A percentile compares a stretch with the other conserved stretches of the same genome.
phyloP scores from a whole-genome alignment of 2,888 invertebrate genomes.

The Halictus quadricinctus region DNA sequence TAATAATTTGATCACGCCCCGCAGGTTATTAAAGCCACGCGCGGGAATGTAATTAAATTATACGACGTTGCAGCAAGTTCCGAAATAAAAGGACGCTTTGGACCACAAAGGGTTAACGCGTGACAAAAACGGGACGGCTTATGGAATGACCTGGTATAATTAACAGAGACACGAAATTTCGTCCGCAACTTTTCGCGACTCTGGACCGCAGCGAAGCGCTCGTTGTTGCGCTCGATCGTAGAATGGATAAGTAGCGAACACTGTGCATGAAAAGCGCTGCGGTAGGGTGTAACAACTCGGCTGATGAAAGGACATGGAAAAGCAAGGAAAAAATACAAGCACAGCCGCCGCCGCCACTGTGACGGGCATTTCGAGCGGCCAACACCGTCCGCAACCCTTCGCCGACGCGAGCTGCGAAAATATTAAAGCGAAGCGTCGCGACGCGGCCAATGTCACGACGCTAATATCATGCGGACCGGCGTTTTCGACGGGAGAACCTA shows the following conservation, averaged over 20 bases:
- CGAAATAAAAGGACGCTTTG: not conserved
- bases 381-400: constrained; percentile 9
- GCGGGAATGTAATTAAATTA: not conserved
- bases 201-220: constrained; percentile 6
- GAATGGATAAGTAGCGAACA: not conserved
- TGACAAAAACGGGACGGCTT: not conserved
- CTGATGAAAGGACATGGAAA: constrained; percentile 32
- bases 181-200: not conserved
- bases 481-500: not conserved
- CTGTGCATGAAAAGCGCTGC: not conserved
- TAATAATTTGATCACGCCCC: not conserved
- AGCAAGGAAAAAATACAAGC: constrained; percentile 5
- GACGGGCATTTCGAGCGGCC: constrained; percentile 19
- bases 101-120: not conserved
- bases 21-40: not conserved
- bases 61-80: not conserved
- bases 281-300: constrained; percentile 15
- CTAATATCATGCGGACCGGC: constrained; percentile 34
- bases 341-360: constrained; percentile 8
- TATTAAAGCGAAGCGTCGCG: constrained; percentile 54
- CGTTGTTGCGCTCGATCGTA: constrained; percentile 27
- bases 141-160: not conserved
- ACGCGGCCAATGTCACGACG: constrained; percentile 21
- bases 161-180: not conserved
- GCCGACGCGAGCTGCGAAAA: constrained; percentile 50